Conservation (phyloP, 2,113 vertebrate species). For the Tinamus guttatus region DNA sequence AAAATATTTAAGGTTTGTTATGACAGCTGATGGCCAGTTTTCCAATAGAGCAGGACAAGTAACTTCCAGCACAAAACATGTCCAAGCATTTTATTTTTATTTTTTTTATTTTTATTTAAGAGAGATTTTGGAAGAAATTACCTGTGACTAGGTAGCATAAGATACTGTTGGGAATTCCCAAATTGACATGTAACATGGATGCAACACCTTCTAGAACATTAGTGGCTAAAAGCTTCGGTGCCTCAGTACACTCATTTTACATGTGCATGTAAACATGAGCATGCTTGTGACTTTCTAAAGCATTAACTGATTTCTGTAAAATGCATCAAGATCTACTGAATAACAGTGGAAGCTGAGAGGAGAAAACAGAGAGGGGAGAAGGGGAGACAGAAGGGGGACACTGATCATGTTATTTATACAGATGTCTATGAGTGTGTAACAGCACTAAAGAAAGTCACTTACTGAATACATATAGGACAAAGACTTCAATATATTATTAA, state of each 20-base stretch:
- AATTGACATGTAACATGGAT: neutral
- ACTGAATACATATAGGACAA: neutral
- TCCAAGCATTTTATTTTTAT: too few species aligned
- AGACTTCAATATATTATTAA: neutral
- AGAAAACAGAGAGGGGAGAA: neutral
- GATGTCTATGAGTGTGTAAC: neutral
- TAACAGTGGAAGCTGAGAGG: neutral
- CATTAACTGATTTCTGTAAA: neutral
- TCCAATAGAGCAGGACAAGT: neutral
- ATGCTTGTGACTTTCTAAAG: neutral
- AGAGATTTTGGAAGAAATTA: too few species aligned
- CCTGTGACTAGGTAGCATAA: neutral
- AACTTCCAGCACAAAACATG: neutral
- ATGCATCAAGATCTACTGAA: neutral
- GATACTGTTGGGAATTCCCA: neutral
- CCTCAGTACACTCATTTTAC: neutral
- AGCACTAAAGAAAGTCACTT: neutral
- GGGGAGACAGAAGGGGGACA: neutral
- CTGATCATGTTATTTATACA: neutral
- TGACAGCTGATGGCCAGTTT: neutral
- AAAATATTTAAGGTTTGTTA: neutral
- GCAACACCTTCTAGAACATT: neutral
- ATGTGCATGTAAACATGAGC: too few species aligned
- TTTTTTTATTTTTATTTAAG: too few species aligned
- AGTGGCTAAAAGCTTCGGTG: neutral